These are phyloP conservation scores for Gymnopithys bicolor DNA, from an alignment of 2,797 vertebrate genomes.

Conservation along the genomic window DNA sequence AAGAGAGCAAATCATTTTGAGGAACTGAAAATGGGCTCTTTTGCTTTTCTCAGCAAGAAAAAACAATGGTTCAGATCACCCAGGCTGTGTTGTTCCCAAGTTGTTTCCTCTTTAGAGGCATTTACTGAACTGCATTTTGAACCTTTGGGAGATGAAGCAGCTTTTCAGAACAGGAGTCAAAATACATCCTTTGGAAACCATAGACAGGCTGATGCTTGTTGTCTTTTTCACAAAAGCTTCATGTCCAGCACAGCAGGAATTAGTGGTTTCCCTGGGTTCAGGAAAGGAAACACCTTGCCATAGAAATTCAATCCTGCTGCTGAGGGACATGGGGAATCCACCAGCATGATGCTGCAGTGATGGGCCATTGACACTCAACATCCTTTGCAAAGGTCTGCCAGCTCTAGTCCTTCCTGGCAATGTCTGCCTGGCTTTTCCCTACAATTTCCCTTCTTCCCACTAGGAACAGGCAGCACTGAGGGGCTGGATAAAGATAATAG, in stretches of 20 bases:
- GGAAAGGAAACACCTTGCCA: background rate
- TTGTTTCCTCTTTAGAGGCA: background rate
- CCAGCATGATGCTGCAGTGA: background rate
- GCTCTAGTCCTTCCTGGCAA: background rate
- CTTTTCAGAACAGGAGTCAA: background rate
- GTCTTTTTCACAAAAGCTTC: background rate
- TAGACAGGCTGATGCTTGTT: background rate
- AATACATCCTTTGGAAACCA: background rate
- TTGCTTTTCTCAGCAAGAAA: constrained; percentile 10
- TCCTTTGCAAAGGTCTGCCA: background rate
- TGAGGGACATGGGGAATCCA: background rate
- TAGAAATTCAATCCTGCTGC: background rate
- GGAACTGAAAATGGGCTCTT: background rate
- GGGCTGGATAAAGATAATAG: background rate
- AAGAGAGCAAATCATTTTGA: background rate
- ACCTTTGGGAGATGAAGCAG: background rate
- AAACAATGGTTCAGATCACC: background rate
- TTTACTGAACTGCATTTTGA: background rate
- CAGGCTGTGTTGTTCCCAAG: background rate
- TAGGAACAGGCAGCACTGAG: background rate
- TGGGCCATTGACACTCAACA: background rate
- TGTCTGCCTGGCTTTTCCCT: background rate
- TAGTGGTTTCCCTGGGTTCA: background rate
- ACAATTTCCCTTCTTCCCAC: background rate
- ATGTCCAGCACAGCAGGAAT: background rate